phyloP scores from a whole-genome alignment of 2,888 invertebrate genomes.

The Sceliomorpha sp. region DNA sequence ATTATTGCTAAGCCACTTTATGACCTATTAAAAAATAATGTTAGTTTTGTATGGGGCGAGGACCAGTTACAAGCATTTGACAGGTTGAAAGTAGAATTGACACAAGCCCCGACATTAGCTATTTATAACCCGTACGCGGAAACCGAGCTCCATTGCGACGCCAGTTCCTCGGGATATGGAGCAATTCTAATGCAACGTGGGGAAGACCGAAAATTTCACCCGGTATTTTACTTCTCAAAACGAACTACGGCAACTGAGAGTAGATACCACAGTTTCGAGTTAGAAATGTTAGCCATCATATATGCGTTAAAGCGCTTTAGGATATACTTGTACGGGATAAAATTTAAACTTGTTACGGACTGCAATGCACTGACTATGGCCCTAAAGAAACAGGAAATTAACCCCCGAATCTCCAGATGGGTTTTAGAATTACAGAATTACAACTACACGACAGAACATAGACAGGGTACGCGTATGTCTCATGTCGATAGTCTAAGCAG shows the following conservation, averaged over 20 bases:
- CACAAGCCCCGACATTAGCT: slow-evolving; percentile 59
- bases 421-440: slow-evolving; percentile 60
- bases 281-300: slow-evolving; percentile 15
- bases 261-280: slow-evolving; percentile 9
- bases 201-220: slow-evolving; percentile 6
- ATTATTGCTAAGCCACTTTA: slow-evolving; percentile 65
- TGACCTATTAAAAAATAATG: slow-evolving; percentile 55
- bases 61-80: slow-evolving; percentile 57
- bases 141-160: slow-evolving; percentile 73
- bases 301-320: no score
- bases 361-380: slow-evolving; percentile 24
- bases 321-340: no score
- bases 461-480: slow-evolving; percentile 35
- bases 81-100: slow-evolving; percentile 48
- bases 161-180: slow-evolving; percentile 64
- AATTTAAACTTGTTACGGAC: slow-evolving; percentile 14
- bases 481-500: slow-evolving; percentile 63
- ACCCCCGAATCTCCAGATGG: slow-evolving; percentile 63
- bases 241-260: slow-evolving; percentile 9
- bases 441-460: slow-evolving; percentile 57
- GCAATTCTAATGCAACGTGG: slow-evolving; percentile 9
- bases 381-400: slow-evolving; percentile 62
- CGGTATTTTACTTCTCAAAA: slow-evolving; percentile 11
- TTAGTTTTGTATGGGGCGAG: slow-evolving; percentile 57
- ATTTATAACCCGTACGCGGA: slow-evolving; percentile 68